Base-by-base conservation (phyloP, 1,140 invertebrate species). In the Melanaphis sacchari region DNA sequence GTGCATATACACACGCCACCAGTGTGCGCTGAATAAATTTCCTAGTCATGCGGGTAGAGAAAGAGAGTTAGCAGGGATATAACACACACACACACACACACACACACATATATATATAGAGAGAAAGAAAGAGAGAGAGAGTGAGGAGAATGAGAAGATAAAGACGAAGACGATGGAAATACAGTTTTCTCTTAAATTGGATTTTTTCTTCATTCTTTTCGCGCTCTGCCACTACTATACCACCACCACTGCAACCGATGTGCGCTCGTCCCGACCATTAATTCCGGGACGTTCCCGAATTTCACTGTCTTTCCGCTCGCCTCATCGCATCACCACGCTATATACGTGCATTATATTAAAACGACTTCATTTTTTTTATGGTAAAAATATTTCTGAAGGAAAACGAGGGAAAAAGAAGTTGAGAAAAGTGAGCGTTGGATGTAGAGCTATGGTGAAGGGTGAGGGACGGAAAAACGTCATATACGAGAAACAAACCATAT, bases 111-210 rank as follows among this genome's bases (percentile, higher is more conserved):
- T 38, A 38, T 22, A 66, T n/a, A n/a, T 8, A 66, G 2, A n/a
- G 11, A 18, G 11, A n/a, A 4, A 66, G 59, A 66, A 26, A 18
- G 84, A 87, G 24, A 21, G 31, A 11, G 84, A n/a, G 43, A n/a
- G 11, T 7, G 24, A n/a, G 22, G 26, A n/a, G 38, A 81, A 31
- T 2, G 24, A 38, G 24, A 43, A 36, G 36, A 38, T 8, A 31
- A 66, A 41, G 59, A 91, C 22, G 43, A 21, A 36, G 91, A 43
- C 36, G 91, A 82, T n/a, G 76, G 43, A 91, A 92, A 84, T 92
- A 92, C 91, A 92, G 91, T 92, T 92, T 92, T 92, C 91, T 92
- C 76, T 92, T 92, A 92, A 92, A 92, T 92, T 92, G 76, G 91
- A 92, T 92, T 92, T 92, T 91, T 82, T 84, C 91, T 81, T 90